A percentile compares a stretch with the other conserved stretches of the same genome.
These are phyloP conservation scores for Microtus richardsoni DNA, from an alignment of 2,113 vertebrate species.

Conservation along the genomic window DNA sequence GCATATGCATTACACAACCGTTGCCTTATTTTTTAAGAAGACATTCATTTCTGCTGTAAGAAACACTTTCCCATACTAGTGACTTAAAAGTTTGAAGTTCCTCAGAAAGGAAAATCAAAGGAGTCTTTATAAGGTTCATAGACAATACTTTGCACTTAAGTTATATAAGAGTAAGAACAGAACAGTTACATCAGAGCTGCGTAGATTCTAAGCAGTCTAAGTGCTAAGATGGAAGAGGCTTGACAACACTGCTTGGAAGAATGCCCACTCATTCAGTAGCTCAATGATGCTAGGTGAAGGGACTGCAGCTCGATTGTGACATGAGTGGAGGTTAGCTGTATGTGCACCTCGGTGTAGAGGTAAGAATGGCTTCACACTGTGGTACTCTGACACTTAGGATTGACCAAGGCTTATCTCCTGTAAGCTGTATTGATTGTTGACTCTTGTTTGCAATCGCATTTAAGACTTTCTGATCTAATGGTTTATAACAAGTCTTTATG, in stretches of 20 bases:
- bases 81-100: conserved; percentile 43
- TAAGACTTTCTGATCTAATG: conserved; percentile 29
- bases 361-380: not conserved
- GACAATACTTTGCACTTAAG: conserved; percentile 22
- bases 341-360: conserved; percentile 7
- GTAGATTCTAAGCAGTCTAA: not conserved
- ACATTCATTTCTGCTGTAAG: conserved; percentile 55
- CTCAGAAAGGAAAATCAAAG: conserved; percentile 40
- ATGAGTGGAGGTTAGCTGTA: not conserved
- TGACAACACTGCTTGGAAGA: not conserved
- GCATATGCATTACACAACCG: conserved; percentile 49
- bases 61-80: conserved; percentile 14
- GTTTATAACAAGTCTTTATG: conserved; percentile 45
- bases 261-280: not conserved
- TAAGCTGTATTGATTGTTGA: not conserved
- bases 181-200: not conserved
- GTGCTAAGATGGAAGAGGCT: not conserved
- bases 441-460: not conserved
- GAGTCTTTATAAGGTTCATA: conserved; percentile 11
- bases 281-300: not conserved
- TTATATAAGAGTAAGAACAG: conserved; percentile 34
- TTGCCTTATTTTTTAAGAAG: conserved; percentile 42
- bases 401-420: conserved; percentile 18
- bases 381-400: conserved; percentile 53
- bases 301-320: not conserved